Evolutionary conservation across 1,140 invertebrate genomes (phyloP).

Genomic region (Bombus fervidus): DNA sequence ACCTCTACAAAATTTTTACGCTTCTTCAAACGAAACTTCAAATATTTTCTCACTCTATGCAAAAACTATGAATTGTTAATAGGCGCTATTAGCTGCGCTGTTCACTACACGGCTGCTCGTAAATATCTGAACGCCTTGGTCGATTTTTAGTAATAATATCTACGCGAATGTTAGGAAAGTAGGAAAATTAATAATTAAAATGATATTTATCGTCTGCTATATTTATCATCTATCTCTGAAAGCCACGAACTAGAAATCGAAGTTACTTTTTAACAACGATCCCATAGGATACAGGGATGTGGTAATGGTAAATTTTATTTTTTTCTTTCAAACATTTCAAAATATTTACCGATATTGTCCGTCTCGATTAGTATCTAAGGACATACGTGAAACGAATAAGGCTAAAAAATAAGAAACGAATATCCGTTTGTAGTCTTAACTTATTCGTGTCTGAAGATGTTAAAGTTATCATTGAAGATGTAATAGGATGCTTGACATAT

Average conservation of each 20-base stretch:
- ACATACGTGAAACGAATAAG: neutral
- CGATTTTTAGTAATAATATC: no score
- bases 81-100: neutral
- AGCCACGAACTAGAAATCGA: neutral
- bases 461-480: neutral
- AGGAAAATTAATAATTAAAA: neutral
- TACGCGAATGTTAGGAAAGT: no score
- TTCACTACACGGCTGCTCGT: neutral
- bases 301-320: neutral
- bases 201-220: no score
- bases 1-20: neutral
- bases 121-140: neutral
- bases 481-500: neutral
- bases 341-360: neutral
- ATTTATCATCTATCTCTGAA: neutral
- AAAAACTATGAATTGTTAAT: neutral
- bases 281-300: neutral
- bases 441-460: neutral
- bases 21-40: neutral
- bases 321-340: neutral
- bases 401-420: neutral
- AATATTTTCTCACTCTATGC: neutral
- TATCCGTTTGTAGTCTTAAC: neutral
- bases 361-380: neutral
- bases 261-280: neutral